Conservation (phyloP, 2,888 invertebrate genomes). For the Rotaria magnacalcarata region DNA sequence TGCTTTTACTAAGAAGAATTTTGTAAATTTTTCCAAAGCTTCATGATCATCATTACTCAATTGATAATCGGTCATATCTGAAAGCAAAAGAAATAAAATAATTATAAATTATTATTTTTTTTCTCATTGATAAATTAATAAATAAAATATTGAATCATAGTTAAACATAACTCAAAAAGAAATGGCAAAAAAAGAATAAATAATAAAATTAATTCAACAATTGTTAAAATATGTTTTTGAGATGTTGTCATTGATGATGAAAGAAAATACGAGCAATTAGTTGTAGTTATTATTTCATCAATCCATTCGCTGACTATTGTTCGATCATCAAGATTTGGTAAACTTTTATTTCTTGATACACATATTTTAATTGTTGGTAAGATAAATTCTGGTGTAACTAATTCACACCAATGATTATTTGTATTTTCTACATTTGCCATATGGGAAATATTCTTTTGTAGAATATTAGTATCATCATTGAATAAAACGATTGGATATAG, state of each 20-base stretch:
- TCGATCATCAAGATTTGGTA: too few species aligned
- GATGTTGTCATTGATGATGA: background rate
- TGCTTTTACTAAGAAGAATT: constrained; percentile 78
- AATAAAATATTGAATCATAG: background rate
- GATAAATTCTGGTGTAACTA: too few species aligned
- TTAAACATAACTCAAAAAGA: background rate
- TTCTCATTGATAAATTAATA: too few species aligned
- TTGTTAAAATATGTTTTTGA: background rate
- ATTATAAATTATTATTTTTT: too few species aligned
- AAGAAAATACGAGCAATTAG: background rate
- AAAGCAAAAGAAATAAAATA: background rate
- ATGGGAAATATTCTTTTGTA: too few species aligned
- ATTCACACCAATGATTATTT: too few species aligned
- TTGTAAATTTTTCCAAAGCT: constrained; percentile 82
- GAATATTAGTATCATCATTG: too few species aligned
- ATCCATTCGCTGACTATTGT: background rate
- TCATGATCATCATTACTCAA: constrained; percentile 61
- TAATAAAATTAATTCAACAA: background rate
- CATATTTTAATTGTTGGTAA: too few species aligned
- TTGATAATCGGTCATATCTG: constrained; percentile 24
- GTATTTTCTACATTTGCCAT: too few species aligned
- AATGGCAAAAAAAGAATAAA: background rate
- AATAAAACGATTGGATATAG: too few species aligned
- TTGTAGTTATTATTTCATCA: background rate
- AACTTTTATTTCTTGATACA: too few species aligned